A percentile compares a stretch with the other conserved stretches of the same genome.
These are phyloP conservation scores for Hypercompe scribonia DNA, from an alignment of 2,888 invertebrate genomes.

Conservation along the genomic window DNA sequence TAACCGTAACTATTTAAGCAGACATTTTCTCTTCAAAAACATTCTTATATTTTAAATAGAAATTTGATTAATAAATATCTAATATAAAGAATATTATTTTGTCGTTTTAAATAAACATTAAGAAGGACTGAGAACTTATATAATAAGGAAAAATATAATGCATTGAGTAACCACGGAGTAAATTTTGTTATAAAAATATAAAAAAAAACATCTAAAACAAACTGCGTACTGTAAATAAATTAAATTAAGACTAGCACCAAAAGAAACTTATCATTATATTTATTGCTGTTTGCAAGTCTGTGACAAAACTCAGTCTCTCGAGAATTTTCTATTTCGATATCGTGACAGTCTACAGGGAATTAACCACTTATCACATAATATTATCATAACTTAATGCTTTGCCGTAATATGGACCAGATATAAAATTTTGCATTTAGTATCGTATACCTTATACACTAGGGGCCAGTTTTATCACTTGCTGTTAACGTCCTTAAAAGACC, in stretches of 20 bases:
- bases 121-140: too few relatives aligned
- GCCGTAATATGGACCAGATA: conserved; percentile 1
- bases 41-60: too few relatives aligned
- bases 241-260: not conserved
- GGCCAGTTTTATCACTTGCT: too few relatives aligned
- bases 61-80: too few relatives aligned
- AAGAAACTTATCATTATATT: not conserved
- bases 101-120: too few relatives aligned
- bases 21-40: too few relatives aligned
- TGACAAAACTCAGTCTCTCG: conserved; percentile 4
- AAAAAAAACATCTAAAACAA: not conserved
- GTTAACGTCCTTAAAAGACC: too few relatives aligned
- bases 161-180: not conserved
- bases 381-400: not conserved
- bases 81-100: too few relatives aligned
- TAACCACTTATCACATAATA: not conserved
- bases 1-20: too few relatives aligned
- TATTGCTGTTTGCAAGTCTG: not conserved
- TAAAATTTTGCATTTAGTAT: not conserved
- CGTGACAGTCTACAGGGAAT: not conserved
- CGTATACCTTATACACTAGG: conserved; percentile 12
- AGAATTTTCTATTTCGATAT: not conserved
- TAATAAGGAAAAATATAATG: too few relatives aligned
- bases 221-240: not conserved
- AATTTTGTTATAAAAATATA: not conserved